These are phyloP conservation scores for Drosophila azteca DNA, from an alignment of 1,140 invertebrate species.

Conservation along the genomic window DNA sequence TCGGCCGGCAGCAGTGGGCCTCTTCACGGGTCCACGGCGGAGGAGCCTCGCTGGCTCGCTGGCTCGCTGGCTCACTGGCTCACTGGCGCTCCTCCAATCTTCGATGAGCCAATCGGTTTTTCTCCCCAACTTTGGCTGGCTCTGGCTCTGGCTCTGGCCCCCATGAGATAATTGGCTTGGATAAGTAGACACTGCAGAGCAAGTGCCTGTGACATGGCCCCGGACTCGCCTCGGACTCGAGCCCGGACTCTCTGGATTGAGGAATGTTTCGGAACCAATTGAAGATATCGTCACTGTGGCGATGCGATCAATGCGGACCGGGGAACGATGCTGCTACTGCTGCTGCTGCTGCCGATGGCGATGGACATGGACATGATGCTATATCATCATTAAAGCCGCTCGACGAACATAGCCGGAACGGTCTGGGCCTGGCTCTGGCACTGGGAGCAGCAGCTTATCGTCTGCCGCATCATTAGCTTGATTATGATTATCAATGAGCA, in stretches of 20 bases:
- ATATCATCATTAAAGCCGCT: constrained; percentile 64
- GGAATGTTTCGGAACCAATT: constrained; percentile 61
- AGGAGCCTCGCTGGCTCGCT: neutral
- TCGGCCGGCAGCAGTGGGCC: no score
- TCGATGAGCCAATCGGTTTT: constrained; percentile 71
- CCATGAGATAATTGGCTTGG: constrained; percentile 66
- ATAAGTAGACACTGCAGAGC: constrained; percentile 46
- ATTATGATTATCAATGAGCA: constrained; percentile 82
- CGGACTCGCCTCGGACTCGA: no score
- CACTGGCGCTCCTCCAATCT: constrained; percentile 14
- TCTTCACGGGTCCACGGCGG: no score
- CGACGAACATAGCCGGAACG: no score
- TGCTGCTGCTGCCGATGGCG: constrained; percentile 4
- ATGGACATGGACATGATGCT: constrained; percentile 7
- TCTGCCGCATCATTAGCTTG: constrained; percentile 79
- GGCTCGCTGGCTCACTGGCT: neutral
- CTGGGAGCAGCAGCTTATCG: constrained; percentile 55
- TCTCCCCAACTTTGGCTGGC: constrained; percentile 19
- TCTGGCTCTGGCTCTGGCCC: neutral
- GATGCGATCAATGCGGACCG: constrained; percentile 40
- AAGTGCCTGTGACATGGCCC: neutral
- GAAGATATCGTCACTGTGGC: constrained; percentile 61
- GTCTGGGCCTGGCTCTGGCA: neutral
- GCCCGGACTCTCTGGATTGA: constrained; percentile 19
- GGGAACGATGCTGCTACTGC: constrained; percentile 6